Base-by-base conservation (phyloP, 2,113 vertebrate genomes). In the Cebidichthys violaceus region DNA sequence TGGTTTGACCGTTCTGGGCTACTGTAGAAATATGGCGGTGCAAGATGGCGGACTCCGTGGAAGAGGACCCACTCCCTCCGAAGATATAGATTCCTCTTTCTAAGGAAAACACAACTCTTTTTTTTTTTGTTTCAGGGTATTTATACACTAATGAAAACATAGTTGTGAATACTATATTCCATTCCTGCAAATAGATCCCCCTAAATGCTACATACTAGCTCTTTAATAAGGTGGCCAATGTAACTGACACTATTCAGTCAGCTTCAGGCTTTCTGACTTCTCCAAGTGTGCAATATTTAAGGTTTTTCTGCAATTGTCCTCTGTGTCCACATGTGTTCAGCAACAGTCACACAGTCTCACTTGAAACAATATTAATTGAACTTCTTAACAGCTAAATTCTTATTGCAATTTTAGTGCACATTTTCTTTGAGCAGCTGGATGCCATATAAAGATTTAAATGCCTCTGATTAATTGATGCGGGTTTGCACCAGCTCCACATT, bases 401-500 rank as follows among this genome's bases (percentile, higher is more conserved):
- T 52, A 4, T 24, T 9, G 13, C 67, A 62, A 9, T 66, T 69
- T 60, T 27, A 9, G n/a, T 60, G n/a, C 9, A 33, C 45, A 24
- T 33, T 69, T 75, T 79, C 43, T 74, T 37, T 11, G 39, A 76
- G 70, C 75, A 84, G 67, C 74, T 78, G 70, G 15, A 27, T 79
- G 71, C 86, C 68, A 65, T 85, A 91, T 72, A 81, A 92, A 93
- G 87, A 88, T 92, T 91, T 68, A 87, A 93, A 82, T 83, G 76
- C 81, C 57, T 72, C 73, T 96, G 87, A 92, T 92, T 94, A 90
- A 95, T 94, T 93, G 76, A 95, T 91, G 72, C 55, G 75, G 69
- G 55, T 89, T 89, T 88, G 72, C 90, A 79, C 84, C 88, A 70
- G 83, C 82, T 85, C 85, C 77, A 80, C 83, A 2, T 79, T 81